phyloP scores from a whole-genome alignment of 2,113 vertebrate species.

The Butorides virescens region DNA sequence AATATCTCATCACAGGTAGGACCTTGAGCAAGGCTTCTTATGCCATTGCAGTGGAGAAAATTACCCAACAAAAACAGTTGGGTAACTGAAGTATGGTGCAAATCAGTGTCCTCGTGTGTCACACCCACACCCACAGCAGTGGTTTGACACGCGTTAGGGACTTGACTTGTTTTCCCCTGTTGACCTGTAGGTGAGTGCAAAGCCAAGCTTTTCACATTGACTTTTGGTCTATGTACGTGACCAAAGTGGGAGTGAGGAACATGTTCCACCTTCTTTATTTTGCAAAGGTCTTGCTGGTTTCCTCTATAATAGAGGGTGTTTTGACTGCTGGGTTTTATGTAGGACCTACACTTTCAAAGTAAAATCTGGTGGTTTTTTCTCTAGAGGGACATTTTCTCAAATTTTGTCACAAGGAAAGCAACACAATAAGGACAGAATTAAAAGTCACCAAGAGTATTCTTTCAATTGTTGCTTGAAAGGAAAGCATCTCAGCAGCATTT shows the following conservation, averaged over 20 bases:
- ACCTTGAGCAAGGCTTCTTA: constrained; percentile 2
- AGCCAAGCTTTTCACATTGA: background rate
- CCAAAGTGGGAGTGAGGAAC: background rate
- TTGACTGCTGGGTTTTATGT: background rate
- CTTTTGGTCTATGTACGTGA: background rate
- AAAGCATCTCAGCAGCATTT: background rate
- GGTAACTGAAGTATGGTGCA: background rate
- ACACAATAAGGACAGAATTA: background rate
- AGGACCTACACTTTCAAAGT: background rate
- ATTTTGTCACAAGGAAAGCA: background rate
- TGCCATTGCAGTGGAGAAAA: background rate
- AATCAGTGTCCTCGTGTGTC: background rate
- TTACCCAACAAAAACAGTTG: background rate
- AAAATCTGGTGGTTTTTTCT: background rate
- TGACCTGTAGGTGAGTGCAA: background rate
- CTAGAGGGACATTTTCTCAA: background rate
- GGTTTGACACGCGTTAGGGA: background rate
- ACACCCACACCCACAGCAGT: background rate
- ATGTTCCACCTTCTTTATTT: background rate
- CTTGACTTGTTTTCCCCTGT: background rate
- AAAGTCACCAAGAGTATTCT: background rate
- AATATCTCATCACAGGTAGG: background rate
- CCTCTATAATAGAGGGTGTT: background rate
- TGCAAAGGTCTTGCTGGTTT: background rate
- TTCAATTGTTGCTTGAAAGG: background rate